These are phyloP conservation scores for Atractosteus spatula DNA, from an alignment of 2,113 vertebrate genomes.

Conservation along the genomic window DNA sequence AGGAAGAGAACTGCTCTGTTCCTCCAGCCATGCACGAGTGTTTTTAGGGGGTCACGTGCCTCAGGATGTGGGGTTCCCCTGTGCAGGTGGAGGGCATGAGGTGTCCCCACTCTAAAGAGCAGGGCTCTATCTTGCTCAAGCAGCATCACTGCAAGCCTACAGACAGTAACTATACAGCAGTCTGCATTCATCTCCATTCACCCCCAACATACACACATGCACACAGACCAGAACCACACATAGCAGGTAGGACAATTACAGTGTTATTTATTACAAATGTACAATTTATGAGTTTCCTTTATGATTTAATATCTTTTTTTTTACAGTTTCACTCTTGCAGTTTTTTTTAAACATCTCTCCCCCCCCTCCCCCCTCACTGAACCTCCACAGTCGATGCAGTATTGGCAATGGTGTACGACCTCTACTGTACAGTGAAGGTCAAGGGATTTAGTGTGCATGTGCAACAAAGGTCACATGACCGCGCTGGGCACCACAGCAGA, in stretches of 20 bases:
- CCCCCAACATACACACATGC: background rate
- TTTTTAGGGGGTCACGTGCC: no score
- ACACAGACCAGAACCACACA: background rate
- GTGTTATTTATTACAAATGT: constrained; percentile 85
- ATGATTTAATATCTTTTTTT: constrained; percentile 59
- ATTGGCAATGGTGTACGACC: constrained; percentile 32
- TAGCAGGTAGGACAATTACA: constrained; percentile 32
- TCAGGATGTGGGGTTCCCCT: no score
- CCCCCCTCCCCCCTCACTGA: constrained; percentile 43
- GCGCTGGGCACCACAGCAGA: no score
- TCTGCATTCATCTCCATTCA: no score
- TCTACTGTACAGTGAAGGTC: constrained; percentile 27
- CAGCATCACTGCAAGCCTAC: background rate
- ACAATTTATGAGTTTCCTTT: constrained; percentile 78
- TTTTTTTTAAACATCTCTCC: constrained; percentile 53
- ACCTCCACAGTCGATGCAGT: constrained; percentile 35
- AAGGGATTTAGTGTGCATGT: constrained; percentile 16
- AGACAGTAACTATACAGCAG: no score
- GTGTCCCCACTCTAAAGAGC: no score
- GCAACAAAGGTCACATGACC: background rate
- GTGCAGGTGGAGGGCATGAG: no score
- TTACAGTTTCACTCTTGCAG: constrained; percentile 54
- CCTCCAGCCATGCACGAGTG: no score
- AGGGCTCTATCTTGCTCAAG: no score
- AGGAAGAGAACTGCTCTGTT: no score